A percentile compares a stretch with the other conserved stretches of the same genome.
Conservation (phyloP, 2,797 vertebrate genomes). For the Limnodromus scolopaceus region DNA sequence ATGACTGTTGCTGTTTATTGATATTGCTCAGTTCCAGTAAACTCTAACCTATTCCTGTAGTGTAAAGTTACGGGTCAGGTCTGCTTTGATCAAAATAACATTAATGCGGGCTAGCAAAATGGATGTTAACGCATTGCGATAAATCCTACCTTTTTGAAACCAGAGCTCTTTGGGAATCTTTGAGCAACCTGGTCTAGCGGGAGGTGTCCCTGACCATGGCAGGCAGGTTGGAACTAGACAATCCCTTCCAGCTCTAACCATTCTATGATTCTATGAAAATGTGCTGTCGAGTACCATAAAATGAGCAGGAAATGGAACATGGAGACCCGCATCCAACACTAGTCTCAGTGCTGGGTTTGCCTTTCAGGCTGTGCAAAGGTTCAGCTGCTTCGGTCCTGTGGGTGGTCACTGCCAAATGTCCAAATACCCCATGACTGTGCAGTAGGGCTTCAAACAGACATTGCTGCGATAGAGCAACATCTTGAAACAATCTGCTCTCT, state of each 20-base stretch:
- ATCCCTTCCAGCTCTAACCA: background rate
- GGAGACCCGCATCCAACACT: background rate
- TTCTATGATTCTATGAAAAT: background rate
- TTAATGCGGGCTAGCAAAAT: background rate
- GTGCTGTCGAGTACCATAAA: background rate
- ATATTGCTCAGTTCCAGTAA: constrained; percentile 7
- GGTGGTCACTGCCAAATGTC: background rate
- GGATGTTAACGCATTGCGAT: background rate
- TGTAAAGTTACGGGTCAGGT: background rate
- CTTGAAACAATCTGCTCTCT: background rate
- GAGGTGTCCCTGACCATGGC: background rate
- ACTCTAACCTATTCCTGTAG: background rate
- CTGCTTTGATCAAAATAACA: background rate
- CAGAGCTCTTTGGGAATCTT: background rate
- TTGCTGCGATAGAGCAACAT: background rate
- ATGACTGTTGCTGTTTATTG: background rate
- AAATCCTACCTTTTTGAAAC: background rate
- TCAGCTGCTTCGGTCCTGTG: background rate
- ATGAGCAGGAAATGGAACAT: background rate
- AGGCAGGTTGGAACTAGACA: background rate
- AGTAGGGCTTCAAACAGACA: background rate
- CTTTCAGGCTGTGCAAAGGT: background rate
- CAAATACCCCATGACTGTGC: fast-evolving
- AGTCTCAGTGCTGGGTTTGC: background rate
- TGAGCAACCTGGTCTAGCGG: background rate